phyloP scores from a whole-genome alignment of 1,140 invertebrate genomes.

The Episyrphus balteatus region DNA sequence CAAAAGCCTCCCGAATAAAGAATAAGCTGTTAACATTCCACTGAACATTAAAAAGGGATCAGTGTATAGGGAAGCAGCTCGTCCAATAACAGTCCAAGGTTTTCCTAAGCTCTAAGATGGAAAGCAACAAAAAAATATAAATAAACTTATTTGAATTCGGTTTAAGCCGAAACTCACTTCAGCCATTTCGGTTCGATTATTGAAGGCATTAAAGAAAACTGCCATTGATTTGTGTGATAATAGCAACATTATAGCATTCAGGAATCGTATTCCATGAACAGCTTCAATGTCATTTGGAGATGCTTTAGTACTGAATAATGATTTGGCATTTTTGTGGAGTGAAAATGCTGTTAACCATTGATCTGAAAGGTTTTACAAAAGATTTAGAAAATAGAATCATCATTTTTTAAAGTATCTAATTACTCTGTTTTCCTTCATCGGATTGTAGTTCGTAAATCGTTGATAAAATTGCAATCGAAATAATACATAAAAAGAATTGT shows the following conservation, averaged over 20 bases:
- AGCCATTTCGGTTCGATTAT: constrained; percentile 50
- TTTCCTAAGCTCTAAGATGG: constrained; percentile 41
- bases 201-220: constrained; percentile 49
- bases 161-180: constrained; percentile 35
- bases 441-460: constrained; percentile 31
- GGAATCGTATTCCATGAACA: constrained; percentile 48
- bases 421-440: constrained; percentile 26
- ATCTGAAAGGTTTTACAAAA: constrained; percentile 24
- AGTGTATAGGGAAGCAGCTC: constrained; percentile 53
- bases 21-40: constrained; percentile 49
- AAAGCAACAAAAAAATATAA: constrained; percentile 2
- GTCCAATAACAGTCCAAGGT: constrained; percentile 49
- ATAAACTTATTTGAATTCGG: not conserved
- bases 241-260: constrained; percentile 50
- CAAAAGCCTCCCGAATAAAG: constrained; percentile 45
- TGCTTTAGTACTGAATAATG: constrained; percentile 42
- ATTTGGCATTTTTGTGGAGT: constrained; percentile 45
- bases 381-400: not conserved
- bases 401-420: not conserved
- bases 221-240: constrained; percentile 55
- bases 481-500: constrained; percentile 31
- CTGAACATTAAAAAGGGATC: constrained; percentile 57
- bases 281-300: constrained; percentile 43
- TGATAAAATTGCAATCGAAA: constrained; percentile 25
- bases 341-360: constrained; percentile 47